Percentiles rank a stretch among this genome's conserved stretches.
Evolutionary conservation across 2,888 invertebrate species (phyloP).

Genomic region (Corbicula japonica): DNA sequence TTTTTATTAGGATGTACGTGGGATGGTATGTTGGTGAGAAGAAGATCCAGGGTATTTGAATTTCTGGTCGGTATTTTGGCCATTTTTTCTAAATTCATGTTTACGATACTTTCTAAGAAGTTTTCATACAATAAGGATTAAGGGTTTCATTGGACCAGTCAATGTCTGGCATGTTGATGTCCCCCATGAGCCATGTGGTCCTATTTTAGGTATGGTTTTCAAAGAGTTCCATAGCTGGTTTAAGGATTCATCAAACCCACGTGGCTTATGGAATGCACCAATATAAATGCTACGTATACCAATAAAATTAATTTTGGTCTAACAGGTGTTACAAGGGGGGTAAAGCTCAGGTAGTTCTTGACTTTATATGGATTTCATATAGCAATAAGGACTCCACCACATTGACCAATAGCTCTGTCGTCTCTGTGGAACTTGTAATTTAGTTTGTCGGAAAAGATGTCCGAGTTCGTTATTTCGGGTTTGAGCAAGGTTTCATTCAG

Average conservation of each 20-base stretch:
- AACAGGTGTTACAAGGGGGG: background rate
- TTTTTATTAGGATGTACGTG: conserved; percentile 3
- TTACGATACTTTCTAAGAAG: background rate
- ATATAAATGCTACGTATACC: background rate
- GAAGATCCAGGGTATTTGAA: too few relatives aligned
- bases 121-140: conserved; percentile 6
- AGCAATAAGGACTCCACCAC: background rate
- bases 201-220: background rate
- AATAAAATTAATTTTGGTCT: background rate
- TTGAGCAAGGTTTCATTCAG: conserved; percentile 1
- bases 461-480: background rate
- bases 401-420: background rate
- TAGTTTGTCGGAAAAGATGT: background rate
- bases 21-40: too few relatives aligned
- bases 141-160: conserved; percentile 4
- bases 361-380: background rate
- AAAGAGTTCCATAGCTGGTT: background rate
- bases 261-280: background rate
- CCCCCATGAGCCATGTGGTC: background rate
- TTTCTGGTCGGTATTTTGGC: too few relatives aligned
- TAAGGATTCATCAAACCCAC: background rate
- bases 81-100: conserved; percentile 4
- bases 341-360: conserved; percentile 1
- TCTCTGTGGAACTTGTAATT: background rate
- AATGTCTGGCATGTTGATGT: conserved; percentile 23